Conservation (phyloP, 2,797 vertebrate genomes). For the Tauraco hartlaubi region DNA sequence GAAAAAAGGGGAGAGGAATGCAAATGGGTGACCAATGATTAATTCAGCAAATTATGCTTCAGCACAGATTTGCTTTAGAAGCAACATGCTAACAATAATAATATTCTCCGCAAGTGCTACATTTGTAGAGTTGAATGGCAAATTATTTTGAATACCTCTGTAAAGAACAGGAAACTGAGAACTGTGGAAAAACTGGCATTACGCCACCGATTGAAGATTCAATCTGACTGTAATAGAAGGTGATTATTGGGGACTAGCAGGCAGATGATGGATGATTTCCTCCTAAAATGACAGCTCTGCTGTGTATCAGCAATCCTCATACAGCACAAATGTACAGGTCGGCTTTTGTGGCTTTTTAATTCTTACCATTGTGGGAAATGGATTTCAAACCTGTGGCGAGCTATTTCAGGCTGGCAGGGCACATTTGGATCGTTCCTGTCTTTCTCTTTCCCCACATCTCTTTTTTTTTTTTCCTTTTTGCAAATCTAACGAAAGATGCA, state of each 20-base stretch:
- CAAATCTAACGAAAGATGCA: conserved; percentile 18
- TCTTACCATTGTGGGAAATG: conserved; percentile 72
- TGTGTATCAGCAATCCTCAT: conserved; percentile 63
- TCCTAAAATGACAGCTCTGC: conserved; percentile 82
- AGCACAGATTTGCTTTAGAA: conserved; percentile 34
- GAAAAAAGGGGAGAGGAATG: not conserved
- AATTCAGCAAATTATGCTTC: conserved; percentile 40
- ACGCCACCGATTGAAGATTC: conserved; percentile 81
- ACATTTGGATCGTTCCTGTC: conserved; percentile 6
- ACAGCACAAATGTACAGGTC: conserved; percentile 54
- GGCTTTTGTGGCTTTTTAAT: conserved; percentile 73
- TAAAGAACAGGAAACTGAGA: conserved; percentile 81
- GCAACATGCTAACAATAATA: conserved; percentile 75
- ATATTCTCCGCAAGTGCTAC: conserved; percentile 74
- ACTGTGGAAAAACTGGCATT: conserved; percentile 77
- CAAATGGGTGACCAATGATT: conserved; percentile 28
- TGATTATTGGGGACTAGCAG: conserved; percentile 84
- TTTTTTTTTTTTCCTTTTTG: not conserved
- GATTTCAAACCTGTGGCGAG: conserved; percentile 56
- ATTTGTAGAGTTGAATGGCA: conserved; percentile 75
- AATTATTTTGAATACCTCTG: conserved; percentile 83
- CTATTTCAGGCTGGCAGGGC: conserved; percentile 51
- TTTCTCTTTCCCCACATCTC: not conserved
- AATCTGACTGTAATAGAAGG: conserved; percentile 83
- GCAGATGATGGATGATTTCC: conserved; percentile 84